Evolutionary conservation across 2,888 invertebrate genomes (phyloP).

Genomic region (Nymphalis polychloros): DNA sequence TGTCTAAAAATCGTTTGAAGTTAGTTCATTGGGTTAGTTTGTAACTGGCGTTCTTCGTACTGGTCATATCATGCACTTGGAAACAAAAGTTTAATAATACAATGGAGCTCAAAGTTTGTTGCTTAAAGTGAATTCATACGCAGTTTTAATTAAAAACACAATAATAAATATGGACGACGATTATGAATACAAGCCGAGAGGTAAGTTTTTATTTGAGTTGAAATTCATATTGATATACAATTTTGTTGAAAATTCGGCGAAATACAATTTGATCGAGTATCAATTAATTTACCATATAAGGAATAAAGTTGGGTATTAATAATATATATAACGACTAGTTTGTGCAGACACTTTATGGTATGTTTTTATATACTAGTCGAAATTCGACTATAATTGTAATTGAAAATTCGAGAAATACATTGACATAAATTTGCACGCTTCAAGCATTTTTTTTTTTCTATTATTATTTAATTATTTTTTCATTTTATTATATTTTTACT

Average conservation of each 20-base stretch:
- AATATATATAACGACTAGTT: too few relatives aligned
- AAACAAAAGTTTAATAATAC: slow-evolving; percentile 5
- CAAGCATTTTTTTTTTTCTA: too few relatives aligned
- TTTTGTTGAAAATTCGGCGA: not conserved
- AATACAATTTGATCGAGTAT: too few relatives aligned
- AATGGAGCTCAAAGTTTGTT: not conserved
- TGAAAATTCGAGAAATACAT: too few relatives aligned
- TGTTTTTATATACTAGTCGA: too few relatives aligned
- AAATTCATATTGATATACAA: not conserved
- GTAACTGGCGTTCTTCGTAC: slow-evolving; percentile 34
- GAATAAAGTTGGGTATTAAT: too few relatives aligned
- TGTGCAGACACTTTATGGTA: too few relatives aligned
- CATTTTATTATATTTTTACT: too few relatives aligned
- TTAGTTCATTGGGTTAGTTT: slow-evolving; percentile 38
- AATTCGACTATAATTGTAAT: too few relatives aligned
- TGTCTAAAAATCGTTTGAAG: slow-evolving; percentile 31
- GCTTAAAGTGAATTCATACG: not conserved
- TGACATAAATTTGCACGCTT: too few relatives aligned
- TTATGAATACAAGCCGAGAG: slow-evolving; percentile 31
- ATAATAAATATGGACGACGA: slow-evolving; percentile 32
- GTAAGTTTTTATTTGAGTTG: slow-evolving; percentile 9
- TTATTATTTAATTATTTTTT: too few relatives aligned
- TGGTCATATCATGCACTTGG: slow-evolving; percentile 20
- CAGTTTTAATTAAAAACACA: not conserved
- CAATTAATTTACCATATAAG: too few relatives aligned